Evolutionary conservation across 2,888 invertebrate species (phyloP), one percentile per base, ranked within the genome.

Genomic region (Craniophora ligustri): DNA sequence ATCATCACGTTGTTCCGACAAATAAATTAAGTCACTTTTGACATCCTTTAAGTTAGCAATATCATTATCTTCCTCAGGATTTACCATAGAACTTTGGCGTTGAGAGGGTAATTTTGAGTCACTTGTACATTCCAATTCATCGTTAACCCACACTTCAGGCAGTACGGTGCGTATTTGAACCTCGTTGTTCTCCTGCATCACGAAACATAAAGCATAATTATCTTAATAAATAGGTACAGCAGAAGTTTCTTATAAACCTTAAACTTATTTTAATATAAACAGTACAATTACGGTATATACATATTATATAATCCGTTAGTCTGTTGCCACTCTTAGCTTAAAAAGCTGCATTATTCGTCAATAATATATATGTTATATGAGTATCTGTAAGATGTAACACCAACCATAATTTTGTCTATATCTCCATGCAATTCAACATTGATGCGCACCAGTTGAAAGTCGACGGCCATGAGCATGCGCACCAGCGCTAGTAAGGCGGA

Each of bases 381-480:
- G n/a, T n/a, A 26, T 19, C 1, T 31, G 14, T 15, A 31, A 6
- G 11, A 30, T 11, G 30, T 15, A 5, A 8, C 30, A 67, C 73
- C 63, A 75, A 92, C 92, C 81, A 92, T 75, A 75, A 93, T 84
- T 64, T 73, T 85, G 16, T 92, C 91, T 11, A 89, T 68, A 39
- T 91, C 79, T 6, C 90, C 92, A 10, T 75, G 65, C 1, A 93
- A 78, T 10, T 84, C 74, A 0, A 79, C 89, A 15, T 65, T 82
- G 31, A 91, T 72, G 5, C 83, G 77, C 3, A 93, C 87, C 1
- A 93, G 82, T 14, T 89, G 86, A 66, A 93, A 93, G 80, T 93
- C 93, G 3, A 92, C 84, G 1, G 81, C 88, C 5, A 92, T 67
- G 0, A 89, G 36, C 6, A 92, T 82, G 8, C 93, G 78, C 1